Conservation (phyloP, 2,113 vertebrate genomes). For the Boulengeromyrus knoepffleri region DNA sequence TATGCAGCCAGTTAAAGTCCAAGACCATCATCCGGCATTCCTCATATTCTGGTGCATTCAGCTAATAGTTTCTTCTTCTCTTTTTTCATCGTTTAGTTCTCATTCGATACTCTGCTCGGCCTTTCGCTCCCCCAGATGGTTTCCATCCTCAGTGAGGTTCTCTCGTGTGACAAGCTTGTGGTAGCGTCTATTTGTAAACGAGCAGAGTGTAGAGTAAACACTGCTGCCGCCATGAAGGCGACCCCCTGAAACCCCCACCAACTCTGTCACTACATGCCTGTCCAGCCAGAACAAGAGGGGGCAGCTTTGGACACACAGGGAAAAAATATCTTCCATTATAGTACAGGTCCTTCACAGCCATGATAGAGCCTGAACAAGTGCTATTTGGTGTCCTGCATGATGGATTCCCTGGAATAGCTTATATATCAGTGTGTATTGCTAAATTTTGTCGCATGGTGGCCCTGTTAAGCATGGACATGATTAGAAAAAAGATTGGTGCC, state of each 20-base stretch:
- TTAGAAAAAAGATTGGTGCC: neutral
- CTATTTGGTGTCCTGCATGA: neutral
- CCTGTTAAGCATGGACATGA: neutral
- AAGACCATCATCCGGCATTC: neutral
- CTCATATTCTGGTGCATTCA: neutral
- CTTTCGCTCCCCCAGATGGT: conserved; percentile 52
- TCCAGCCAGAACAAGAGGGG: neutral
- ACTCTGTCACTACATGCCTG: conserved; percentile 23
- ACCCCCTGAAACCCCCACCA: conserved; percentile 40
- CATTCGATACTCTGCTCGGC: neutral
- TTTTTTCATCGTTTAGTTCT: neutral
- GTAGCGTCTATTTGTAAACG: conserved; percentile 63
- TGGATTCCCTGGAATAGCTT: neutral
- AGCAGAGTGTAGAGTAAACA: conserved; percentile 60
- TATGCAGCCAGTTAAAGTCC: neutral
- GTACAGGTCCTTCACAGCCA: neutral
- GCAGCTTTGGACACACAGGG: neutral
- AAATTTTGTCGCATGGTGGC: neutral
- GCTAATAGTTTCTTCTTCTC: neutral
- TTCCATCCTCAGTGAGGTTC: conserved; percentile 40
- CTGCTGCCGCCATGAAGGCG: conserved; percentile 41
- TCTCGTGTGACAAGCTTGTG: conserved; percentile 44
- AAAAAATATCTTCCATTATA: neutral
- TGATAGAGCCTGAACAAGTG: neutral
- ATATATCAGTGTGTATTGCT: neutral